Evolutionary conservation across 2,888 invertebrate genomes (phyloP), one percentile per base, ranked within the genome.

Genomic region (Deilephila elpenor): DNA sequence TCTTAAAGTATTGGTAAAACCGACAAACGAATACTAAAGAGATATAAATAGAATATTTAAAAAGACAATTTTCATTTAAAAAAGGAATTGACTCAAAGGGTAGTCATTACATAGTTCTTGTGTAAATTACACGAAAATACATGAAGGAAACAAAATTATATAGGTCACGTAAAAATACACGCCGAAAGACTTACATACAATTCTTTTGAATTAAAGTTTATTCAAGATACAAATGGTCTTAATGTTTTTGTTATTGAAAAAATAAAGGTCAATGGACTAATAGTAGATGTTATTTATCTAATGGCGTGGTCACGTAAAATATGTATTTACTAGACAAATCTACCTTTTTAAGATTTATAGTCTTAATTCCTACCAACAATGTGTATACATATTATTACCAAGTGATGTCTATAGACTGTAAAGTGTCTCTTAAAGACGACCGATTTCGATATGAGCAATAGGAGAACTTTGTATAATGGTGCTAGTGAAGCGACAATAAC

Each of bases 181-280:
- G 17, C 14, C 44, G 51, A 67, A 51, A 67, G 14, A 67, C 37
- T 25, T 25, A 25, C 25, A 25, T 25, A 25, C 25, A 25, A 67
- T 14, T 37, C 20, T 25, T 56, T 67, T 51, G 51, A 25, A 67
- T 67, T 51, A 67, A 44, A 20, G 20, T 44, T 44, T 11, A 25
- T 67, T 11, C 44, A 44, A 67, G 64, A 67, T 67, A 44, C 51
- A 64, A 67, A 51, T 25, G 29, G 44, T 44, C 51, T 51, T 67
- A 67, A 67, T 67, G 67, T 67, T 67, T 67, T 67, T 67, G 67
- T 67, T 67, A 67, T 67, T 67, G 67, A 19, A 25, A 37, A 67
- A 44, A 64, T 64, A 64, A 67, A 67, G 67, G 67, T 67, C 51
- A 67, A 67, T 51, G 67, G 67, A 67, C 67, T 67, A 51, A 67